Evolutionary conservation across 2,113 vertebrate species (phyloP), one percentile per base, ranked within the genome.

Genomic region (Callionymus lyra): DNA sequence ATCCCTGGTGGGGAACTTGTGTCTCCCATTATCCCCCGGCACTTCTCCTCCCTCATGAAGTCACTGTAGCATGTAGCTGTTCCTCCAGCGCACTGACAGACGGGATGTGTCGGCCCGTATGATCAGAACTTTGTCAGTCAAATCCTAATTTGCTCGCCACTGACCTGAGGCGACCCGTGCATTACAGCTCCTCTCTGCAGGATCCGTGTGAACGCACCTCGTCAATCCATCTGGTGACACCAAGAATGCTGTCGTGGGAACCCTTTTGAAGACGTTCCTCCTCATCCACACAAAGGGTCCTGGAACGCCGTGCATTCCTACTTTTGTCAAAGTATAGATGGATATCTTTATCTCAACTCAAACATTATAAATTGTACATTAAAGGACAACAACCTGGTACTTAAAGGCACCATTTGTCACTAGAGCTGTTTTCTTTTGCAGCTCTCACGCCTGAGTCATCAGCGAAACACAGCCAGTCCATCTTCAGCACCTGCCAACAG

Each of bases 51-150:
- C 64, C 51, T 65, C 65, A 49, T 41, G 27, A 47, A 50, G 31
- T 27, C 42, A 34, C 41, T 42, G 42, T 34, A 55, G 39, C 38
- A 36, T 38, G 47, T 1, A 42, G 16, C 15, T 18, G 1, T 10
- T 35, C 52, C 6, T 44, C 38, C 44, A 19, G 51, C 40, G 50
- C 63, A 69, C 56, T 73, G 83, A 83, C 72, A 84, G 80, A 70
- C 56, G 61, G 52, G 63, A 62, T 73, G 57, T 70, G 65, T 54
- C 37, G 56, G 54, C 81, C 82, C 75, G 48, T 65, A 84, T 83
- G 64, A 53, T 50, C 63, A 63, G 38, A 47, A 33, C 19, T 52
- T 50, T 21, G 57, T 79, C 53, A 47, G 49, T 36, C 61, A 14
- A 69, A 76, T 79, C 78, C 66, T 46, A 63, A 61, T 49, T 60